Conservation (phyloP, 2,797 vertebrate species). For the Neostethus bicornis region DNA sequence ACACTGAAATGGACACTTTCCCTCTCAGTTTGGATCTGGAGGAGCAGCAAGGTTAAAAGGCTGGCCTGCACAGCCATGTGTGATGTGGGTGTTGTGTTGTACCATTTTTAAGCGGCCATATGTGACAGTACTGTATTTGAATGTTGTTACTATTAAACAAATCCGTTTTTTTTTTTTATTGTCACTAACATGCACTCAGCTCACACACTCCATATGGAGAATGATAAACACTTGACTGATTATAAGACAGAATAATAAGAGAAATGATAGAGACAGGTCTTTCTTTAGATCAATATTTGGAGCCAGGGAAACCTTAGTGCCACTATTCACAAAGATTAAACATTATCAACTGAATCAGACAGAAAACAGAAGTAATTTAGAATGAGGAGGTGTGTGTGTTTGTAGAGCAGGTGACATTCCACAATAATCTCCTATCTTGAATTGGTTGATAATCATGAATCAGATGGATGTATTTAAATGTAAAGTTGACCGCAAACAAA, state of each 20-base stretch:
- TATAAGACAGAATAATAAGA: constrained; percentile 16
- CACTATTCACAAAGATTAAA: constrained; percentile 39
- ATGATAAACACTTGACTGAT: constrained; percentile 7
- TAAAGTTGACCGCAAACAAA: constrained; percentile 9
- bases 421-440: constrained; percentile 1
- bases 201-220: neutral
- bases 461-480: constrained; percentile 9
- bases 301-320: constrained; percentile 34
- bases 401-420: constrained; percentile 5
- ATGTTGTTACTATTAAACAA: no score
- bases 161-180: neutral
- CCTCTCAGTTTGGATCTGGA: neutral
- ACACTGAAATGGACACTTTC: neutral
- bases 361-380: constrained; percentile 10
- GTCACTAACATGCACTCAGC: constrained; percentile 4
- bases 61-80: constrained; percentile 9
- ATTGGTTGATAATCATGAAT: constrained; percentile 19
- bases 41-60: no score
- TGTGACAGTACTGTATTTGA: no score
- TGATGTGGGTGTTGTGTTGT: constrained; percentile 5
- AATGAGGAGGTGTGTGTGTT: constrained; percentile 3
- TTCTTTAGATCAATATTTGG: constrained; percentile 36
- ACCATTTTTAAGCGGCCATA: constrained; percentile 19
- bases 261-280: constrained; percentile 21
- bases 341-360: constrained; percentile 20